Percentiles rank a stretch among this genome's conserved stretches.
Evolutionary conservation across 2,113 vertebrate species (phyloP).

Genomic region (Bujurquina vittata): DNA sequence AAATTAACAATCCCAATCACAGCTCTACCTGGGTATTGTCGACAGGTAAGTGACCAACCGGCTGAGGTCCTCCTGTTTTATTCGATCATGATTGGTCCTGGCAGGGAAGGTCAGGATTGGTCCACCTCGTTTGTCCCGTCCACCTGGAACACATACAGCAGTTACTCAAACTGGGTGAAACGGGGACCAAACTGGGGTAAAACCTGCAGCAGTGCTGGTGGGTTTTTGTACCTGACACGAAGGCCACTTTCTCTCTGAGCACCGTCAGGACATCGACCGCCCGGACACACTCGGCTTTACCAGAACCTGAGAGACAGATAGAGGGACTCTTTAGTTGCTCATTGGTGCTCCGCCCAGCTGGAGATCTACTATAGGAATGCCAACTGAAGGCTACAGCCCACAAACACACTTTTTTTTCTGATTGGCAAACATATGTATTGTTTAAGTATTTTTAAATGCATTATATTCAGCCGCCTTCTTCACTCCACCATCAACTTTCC

Average conservation of each 20-base stretch:
- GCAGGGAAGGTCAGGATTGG: constrained; percentile 98
- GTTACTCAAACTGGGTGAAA: not conserved
- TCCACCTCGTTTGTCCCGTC: constrained; percentile 96
- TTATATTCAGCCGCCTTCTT: not conserved
- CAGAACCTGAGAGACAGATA: constrained; percentile 81
- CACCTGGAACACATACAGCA: constrained; percentile 79
- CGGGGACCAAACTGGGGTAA: not conserved
- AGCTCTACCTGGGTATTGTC: constrained; percentile 89
- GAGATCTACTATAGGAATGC: not conserved
- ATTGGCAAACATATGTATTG: not conserved
- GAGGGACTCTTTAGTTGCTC: not conserved
- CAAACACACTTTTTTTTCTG: not conserved
- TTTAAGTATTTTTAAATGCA: not conserved
- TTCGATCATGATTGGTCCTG: constrained; percentile 98
- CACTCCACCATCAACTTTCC: not conserved
- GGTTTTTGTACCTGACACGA: constrained; percentile 89
- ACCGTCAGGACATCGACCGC: constrained; percentile 95
- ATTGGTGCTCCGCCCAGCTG: not conserved
- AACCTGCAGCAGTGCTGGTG: not conserved
- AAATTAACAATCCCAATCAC: not conserved
- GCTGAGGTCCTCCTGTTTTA: constrained; percentile 98
- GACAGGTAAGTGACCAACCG: constrained; percentile 96
- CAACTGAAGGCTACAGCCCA: not conserved
- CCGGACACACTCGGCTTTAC: constrained; percentile 91
- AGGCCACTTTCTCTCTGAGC: constrained; percentile 98